A percentile compares a stretch with the other conserved stretches of the same genome.
Conservation (phyloP, 2,113 vertebrate species). For the Prinia subflava region DNA sequence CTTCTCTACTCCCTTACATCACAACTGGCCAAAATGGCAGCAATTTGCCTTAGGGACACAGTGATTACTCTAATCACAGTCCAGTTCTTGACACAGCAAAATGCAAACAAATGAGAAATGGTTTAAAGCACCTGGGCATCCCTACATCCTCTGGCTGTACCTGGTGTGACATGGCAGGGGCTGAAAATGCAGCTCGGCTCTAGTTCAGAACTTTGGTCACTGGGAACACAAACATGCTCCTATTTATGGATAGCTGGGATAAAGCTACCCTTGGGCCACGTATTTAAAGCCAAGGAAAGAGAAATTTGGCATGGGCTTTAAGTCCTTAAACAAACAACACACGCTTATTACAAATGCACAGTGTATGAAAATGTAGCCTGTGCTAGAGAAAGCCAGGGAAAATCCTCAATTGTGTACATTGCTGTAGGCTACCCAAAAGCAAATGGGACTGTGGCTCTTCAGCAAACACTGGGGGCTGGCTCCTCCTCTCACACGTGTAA, state of each 20-base stretch:
- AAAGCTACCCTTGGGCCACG: slow-evolving; percentile 3
- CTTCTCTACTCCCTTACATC: background rate
- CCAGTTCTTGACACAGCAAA: background rate
- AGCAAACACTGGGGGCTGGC: background rate
- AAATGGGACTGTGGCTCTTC: background rate
- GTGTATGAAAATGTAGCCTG: background rate
- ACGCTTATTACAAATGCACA: background rate
- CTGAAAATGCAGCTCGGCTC: background rate
- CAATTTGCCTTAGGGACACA: background rate
- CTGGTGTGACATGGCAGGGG: fast-evolving
- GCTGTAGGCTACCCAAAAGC: slow-evolving; percentile 9
- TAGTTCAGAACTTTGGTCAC: background rate
- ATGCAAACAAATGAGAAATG: background rate
- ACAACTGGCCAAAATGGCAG: background rate
- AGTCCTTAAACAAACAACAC: slow-evolving; percentile 22
- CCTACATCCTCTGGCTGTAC: background rate
- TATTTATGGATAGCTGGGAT: background rate
- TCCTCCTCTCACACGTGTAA: background rate
- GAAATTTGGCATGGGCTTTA: background rate
- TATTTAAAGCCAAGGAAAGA: slow-evolving; percentile 5
- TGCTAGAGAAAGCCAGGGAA: background rate
- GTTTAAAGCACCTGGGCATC: background rate
- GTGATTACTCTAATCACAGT: background rate
- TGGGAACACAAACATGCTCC: background rate
- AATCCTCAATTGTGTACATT: background rate